These are phyloP conservation scores for Tanytarsus gracilentus DNA, from an alignment of 2,888 invertebrate species.

Conservation along the genomic window DNA sequence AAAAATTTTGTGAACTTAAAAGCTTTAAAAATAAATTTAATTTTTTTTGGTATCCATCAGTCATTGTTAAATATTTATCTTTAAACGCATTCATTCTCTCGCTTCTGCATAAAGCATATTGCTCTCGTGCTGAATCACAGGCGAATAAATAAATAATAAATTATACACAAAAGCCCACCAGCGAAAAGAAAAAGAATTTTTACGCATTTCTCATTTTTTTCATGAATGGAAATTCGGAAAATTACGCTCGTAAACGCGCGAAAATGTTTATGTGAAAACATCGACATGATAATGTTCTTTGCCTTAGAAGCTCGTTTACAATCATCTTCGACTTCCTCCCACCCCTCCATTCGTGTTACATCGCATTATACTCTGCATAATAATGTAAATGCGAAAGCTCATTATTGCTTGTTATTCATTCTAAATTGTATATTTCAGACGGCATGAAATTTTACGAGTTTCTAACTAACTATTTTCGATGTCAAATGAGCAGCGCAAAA, in stretches of 20 bases:
- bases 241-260: neutral
- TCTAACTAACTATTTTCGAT: too few relatives aligned
- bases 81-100: neutral
- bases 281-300: too few relatives aligned
- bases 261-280: too few relatives aligned
- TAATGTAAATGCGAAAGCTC: neutral
- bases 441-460: conserved; percentile 21
- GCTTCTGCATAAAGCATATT: neutral
- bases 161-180: neutral
- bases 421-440: conserved; percentile 3
- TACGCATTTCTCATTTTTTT: too few relatives aligned
- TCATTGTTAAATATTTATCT: conserved; percentile 15
- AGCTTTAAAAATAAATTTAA: too few relatives aligned
- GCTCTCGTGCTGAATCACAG: conserved; percentile 1
- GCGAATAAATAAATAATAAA: conserved; percentile 19
- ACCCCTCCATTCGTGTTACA: neutral
- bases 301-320: too few relatives aligned
- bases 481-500: too few relatives aligned
- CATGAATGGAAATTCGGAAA: conserved; percentile 18
- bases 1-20: too few relatives aligned
- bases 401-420: conserved; percentile 19
- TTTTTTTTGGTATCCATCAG: too few relatives aligned
- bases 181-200: neutral
- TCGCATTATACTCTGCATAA: neutral
- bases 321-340: neutral